phyloP scores from a whole-genome alignment of 2,797 vertebrate species.

The Alca torda region DNA sequence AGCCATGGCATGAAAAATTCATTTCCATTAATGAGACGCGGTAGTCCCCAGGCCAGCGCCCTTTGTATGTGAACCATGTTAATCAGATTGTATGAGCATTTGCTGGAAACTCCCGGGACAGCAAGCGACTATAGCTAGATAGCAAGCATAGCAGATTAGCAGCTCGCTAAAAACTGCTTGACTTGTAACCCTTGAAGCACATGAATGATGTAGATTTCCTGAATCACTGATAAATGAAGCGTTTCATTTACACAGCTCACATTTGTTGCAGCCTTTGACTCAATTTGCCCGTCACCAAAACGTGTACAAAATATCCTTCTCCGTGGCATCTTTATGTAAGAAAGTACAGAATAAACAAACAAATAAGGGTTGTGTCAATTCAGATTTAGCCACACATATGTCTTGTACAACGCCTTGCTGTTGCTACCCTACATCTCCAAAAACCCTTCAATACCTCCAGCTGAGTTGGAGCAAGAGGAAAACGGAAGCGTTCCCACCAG shows the following conservation, averaged over 20 bases:
- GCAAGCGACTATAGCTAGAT: slow-evolving; percentile 47
- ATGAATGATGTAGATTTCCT: neutral
- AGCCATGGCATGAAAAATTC: slow-evolving; percentile 69
- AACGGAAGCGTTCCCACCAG: neutral
- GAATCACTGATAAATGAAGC: neutral
- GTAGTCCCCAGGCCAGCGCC: slow-evolving; percentile 71
- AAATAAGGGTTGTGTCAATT: neutral
- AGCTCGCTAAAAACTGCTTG: slow-evolving; percentile 71
- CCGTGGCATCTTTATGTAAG: neutral
- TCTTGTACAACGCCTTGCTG: neutral
- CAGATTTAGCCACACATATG: rapidly evolving
- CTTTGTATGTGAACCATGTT: slow-evolving; percentile 70
- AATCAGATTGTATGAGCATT: slow-evolving; percentile 75
- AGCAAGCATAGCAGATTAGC: slow-evolving; percentile 68
- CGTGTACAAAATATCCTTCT: neutral
- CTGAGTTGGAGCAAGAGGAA: neutral
- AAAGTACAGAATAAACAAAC: neutral
- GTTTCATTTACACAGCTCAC: neutral
- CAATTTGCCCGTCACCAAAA: neutral
- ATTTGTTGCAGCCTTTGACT: neutral
- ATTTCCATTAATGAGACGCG: slow-evolving; percentile 71
- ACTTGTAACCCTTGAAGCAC: slow-evolving; percentile 73
- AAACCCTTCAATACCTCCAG: neutral
- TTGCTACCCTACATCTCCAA: neutral
- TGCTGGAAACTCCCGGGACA: slow-evolving; percentile 68